Evolutionary conservation across 1,140 invertebrate genomes (phyloP), one percentile per base, ranked within the genome.

Genomic region (Planococcus citri): DNA sequence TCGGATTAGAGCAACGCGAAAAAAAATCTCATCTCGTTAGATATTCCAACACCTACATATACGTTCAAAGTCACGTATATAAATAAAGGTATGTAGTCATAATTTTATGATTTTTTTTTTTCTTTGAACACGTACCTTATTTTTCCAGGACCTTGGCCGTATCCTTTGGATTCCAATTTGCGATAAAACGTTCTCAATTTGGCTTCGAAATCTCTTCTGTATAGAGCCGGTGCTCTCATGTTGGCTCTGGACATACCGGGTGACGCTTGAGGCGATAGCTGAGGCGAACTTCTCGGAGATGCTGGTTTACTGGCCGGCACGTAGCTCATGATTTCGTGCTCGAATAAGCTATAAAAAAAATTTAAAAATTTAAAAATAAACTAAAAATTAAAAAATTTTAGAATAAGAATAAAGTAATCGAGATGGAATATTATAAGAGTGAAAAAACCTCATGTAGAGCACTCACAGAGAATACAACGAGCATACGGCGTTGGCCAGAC

Each of bases 311-410:
- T 70, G 12, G 89, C 87, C 72, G 94, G 94, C 75, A 96, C 90
- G 80, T 95, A 96, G 70, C 92, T 94, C 93, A 96, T 96, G 76
- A 97, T 96, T 83, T 97, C 94, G 84, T 96, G 91, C 79, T 97
- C 94, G 83, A 96, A 97, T 74, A 96, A 85, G 83, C 93, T 95
- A 83, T 33, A 86, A 84, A 73, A 76, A n/a, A n/a, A n/a, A n/a
- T n/a, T n/a, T 74, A 51, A 51, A 51, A 33, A 6, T 33, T 74
- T 2, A 51, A 51, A 51, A 76, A 75, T 76, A 70, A 72, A 68
- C 14, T 51, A 71, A 69, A 41, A 70, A 68, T 51, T 51, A 51
- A 51, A n/a, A n/a, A n/a, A n/a, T n/a, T n/a, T n/a, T n/a, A n/a
- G n/a, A n/a, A n/a, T n/a, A n/a, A n/a, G n/a, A n/a, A n/a, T n/a